Base-by-base conservation (phyloP, 1,140 invertebrate species). In the Kradibia gibbosae region DNA sequence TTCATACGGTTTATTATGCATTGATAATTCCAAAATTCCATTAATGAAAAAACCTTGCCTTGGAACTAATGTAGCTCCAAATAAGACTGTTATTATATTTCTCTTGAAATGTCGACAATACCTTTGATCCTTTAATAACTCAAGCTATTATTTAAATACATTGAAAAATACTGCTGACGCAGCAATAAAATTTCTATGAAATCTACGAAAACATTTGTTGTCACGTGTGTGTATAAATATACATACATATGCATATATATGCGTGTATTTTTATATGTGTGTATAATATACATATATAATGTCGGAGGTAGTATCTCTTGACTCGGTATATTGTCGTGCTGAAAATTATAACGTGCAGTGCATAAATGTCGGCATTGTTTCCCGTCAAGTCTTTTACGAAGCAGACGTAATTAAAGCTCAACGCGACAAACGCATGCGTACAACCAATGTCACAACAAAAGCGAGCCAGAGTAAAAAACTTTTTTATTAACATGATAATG, bases 311-410 rank as follows among this genome's bases (percentile, higher is more conserved):
- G 1, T 31, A 4, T 62, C 28, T 62, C 34, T 34, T 34, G 65
- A 45, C 39, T 70, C 39, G 20, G 17, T 42, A n/a, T 7, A 72
- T 48, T 17, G 36, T 28, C 77, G n/a, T 22, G 22, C n/a, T 42
- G 31, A 71, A 78, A 70, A 78, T 70, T 70, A 55, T 55, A 78
- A 78, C 22, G 25, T 39, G 22, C 31, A 25, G 48, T 20, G 34
- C 65, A 70, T 67, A 67, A 78, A 57, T 53, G 77, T 71, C 48
- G 13, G n/a, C 77, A 71, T 78, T 78, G 65, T 78, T 70, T 55
- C 22, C 28, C 31, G 20, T 22, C 10, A 20, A 57, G 17, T 55
- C 48, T 3, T n/a, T n/a, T 25, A 10, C 22, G 70, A 5, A 73
- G 48, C 42, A 71, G 48, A 53, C 31, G 48, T n/a, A 78, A 78